Evolutionary conservation across 2,113 vertebrate genomes (phyloP).

Genomic region (Furnarius figulus): DNA sequence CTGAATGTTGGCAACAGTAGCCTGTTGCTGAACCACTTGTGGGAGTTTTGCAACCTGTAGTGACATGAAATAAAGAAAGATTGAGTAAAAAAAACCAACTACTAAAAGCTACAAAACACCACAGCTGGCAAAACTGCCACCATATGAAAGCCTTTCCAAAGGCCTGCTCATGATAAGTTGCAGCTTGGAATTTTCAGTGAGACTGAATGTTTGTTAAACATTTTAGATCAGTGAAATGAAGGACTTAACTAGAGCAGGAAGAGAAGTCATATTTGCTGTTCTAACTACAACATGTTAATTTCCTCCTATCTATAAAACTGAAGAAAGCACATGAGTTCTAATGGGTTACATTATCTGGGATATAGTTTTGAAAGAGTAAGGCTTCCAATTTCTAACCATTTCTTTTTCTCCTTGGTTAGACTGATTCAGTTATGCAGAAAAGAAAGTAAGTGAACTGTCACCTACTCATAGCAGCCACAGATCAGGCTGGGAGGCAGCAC

Average conservation of each 20-base stretch:
- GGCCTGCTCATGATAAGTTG: background rate
- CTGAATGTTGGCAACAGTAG: conserved; percentile 82
- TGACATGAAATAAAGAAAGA: background rate
- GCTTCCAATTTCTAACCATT: background rate
- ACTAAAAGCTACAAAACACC: background rate
- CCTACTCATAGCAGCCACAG: background rate
- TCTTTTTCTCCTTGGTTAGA: background rate
- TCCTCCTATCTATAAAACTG: background rate
- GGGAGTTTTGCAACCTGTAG: conserved; percentile 85
- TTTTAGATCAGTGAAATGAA: background rate
- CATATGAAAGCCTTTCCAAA: background rate
- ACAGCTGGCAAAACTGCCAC: background rate
- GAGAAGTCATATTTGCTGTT: background rate
- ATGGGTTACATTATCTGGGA: background rate
- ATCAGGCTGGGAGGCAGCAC: background rate
- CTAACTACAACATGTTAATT: background rate
- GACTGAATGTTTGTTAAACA: background rate
- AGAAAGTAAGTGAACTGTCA: background rate
- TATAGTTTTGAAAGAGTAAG: background rate
- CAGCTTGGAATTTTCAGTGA: background rate
- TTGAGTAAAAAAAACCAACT: background rate
- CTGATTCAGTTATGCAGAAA: background rate
- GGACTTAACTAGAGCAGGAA: background rate
- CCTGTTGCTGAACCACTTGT: conserved; percentile 85
- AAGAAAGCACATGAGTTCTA: background rate